phyloP scores from a whole-genome alignment of 2,797 vertebrate species.

The Xiphorhynchus erythropygius region DNA sequence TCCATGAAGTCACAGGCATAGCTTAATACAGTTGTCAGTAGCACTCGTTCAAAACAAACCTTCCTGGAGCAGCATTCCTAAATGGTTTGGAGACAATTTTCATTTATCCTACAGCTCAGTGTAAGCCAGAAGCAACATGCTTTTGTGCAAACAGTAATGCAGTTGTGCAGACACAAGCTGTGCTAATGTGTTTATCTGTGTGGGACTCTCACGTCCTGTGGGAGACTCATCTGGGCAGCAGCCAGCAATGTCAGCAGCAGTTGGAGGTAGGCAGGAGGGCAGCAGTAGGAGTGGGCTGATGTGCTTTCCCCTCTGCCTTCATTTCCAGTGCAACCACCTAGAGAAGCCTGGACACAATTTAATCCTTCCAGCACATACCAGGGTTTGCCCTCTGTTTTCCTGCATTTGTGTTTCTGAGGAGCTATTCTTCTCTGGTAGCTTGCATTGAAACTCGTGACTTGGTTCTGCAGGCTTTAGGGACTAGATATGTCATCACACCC shows the following conservation, averaged over 20 bases:
- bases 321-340: neutral
- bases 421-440: neutral
- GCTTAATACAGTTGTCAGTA: neutral
- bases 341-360: neutral
- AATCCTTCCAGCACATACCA: neutral
- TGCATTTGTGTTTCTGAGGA: neutral
- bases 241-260: neutral
- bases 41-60: neutral
- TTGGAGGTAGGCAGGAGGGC: fast-evolving
- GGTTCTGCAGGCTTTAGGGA: neutral
- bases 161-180: neutral
- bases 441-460: neutral
- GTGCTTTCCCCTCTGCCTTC: neutral
- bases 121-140: neutral
- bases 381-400: neutral
- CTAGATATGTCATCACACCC: conserved; percentile 47
- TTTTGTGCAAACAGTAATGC: neutral
- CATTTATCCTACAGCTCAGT: neutral
- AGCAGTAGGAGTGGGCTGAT: neutral
- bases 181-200: neutral
- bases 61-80: neutral
- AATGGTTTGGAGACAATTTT: neutral
- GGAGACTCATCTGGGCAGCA: neutral
- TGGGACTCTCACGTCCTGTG: fast-evolving
- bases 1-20: fast-evolving